Evolutionary conservation across 2,113 vertebrate species (phyloP), one percentile per base, ranked within the genome.

Genomic region (Jaculus jaculus): DNA sequence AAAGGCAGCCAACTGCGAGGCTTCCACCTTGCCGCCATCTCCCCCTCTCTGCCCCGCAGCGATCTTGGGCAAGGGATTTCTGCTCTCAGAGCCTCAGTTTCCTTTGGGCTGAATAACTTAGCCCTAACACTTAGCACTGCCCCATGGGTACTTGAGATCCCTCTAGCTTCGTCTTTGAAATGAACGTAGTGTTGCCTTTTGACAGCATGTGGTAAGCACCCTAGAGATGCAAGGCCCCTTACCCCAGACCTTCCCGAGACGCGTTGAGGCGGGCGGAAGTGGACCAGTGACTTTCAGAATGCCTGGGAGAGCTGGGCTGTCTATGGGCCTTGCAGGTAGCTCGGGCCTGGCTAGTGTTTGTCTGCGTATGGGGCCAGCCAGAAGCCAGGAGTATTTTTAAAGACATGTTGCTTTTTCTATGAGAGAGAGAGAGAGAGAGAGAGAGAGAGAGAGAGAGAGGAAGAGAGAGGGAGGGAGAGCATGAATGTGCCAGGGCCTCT

Each of bases 61-160:
- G 11, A 21, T 32, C 77, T n/a, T 39, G 21, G 47, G 54, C 83
- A 37, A 69, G 34, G 30, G 63, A 20, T 34, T 84, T 78, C 77
- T 92, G 72, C 20, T 71, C 60, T 66, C 69, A 3, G 54, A 79
- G 85, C 74, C 94, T 95, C 71, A 20, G 81, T 95, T 93, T 83
- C 82, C 18, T 71, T 90, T 61, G 91, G 60, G 17, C 7, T 42
- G 7, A 39, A 2, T 91, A 12, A 20, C 24, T 47, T 63, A 61
- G 58, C 6, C 16, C 78, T 87, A 74, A 54, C 12, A 4, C 7
- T 47, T 17, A 89, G 58, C 42, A n/a, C 0, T 20, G 54, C 23
- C 84, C 47, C 51, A 74, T n/a, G 42, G 83, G 83, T 66, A 47
- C 66, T 42, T 86, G 42, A 32, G 66, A 63, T 32, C 12, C 58